Evolutionary conservation across 2,113 vertebrate genomes (phyloP), one percentile per base, ranked within the genome.

Genomic region (Enhydra lutris): DNA sequence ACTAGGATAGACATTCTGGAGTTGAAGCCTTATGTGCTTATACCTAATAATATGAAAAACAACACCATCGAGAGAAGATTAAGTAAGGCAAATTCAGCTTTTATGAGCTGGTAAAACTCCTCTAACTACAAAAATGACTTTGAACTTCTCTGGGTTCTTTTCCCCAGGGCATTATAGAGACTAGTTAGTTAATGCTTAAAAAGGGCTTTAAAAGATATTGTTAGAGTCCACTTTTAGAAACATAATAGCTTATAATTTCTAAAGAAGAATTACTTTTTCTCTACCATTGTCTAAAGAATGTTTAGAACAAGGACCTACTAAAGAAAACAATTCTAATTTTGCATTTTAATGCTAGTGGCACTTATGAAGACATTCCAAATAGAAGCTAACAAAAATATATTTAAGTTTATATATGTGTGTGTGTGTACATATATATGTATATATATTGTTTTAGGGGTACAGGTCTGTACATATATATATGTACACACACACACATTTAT

Each of bases 351-450:
- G 65, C 47, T 21, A n/a, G 45, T 61, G 34, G 1, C 42, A 69
- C 61, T 76, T 93, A 82, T 87, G 47, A 76, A 96, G 87, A 92
- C 52, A 92, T 65, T 74, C 55, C 61, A 89, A 69, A 69, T 78
- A 50, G 24, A 79, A 76, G 29, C 86, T 89, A 39, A 63, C 45
- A 76, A 63, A 52, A 21, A 78, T 45, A 26, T 61, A 89, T 74
- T 74, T 79, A 50, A 50, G 17, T 79, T 47, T 50, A 78, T 47
- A 47, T 78, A 9, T 78, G 17, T 31, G 42, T 50, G 42, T 4
- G 24, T 52, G 50, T 52, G 14, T 15, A 50, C 3, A 18, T 11
- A 55, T 23, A n/a, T 9, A 39, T 14, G 4, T 11, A 50, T 1
- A 18, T 11, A 55, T 23, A 34, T 8, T 42, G 39, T 42, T 42